phyloP scores from a whole-genome alignment of 2,113 vertebrate genomes.

The Irena cyanogastra region DNA sequence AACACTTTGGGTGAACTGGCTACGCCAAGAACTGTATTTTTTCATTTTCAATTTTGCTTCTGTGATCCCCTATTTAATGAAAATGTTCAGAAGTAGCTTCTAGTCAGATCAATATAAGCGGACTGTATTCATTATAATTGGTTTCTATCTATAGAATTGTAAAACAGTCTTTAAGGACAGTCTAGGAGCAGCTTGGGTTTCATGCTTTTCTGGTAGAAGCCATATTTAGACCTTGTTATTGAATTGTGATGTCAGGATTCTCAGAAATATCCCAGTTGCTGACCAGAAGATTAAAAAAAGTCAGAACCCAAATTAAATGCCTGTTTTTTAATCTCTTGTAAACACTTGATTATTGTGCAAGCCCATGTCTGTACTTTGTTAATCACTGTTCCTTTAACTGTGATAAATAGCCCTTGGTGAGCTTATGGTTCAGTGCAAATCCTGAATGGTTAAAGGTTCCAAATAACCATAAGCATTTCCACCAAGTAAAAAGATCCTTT shows the following conservation, averaged over 20 bases:
- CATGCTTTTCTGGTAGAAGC: background rate
- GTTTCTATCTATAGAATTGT: conserved; percentile 34
- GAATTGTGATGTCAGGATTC: background rate
- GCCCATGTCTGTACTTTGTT: background rate
- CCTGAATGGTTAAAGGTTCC: background rate
- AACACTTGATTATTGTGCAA: background rate
- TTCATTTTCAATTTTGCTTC: background rate
- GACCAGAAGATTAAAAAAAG: background rate
- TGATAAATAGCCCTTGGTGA: background rate
- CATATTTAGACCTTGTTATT: background rate
- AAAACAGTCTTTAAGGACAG: background rate
- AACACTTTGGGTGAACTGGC: background rate
- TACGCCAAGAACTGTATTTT: background rate
- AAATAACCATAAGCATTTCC: background rate
- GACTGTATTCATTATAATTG: background rate
- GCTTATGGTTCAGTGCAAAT: background rate
- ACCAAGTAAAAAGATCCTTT: background rate
- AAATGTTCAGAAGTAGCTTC: background rate
- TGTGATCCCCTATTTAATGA: background rate
- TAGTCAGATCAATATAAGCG: background rate
- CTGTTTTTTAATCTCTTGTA: background rate
- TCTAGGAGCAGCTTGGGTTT: background rate
- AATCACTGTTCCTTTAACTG: background rate
- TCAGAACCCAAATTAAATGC: background rate
- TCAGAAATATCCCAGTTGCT: background rate